Conservation (phyloP, 2,888 invertebrate species). For the Drosophila histrio region DNA sequence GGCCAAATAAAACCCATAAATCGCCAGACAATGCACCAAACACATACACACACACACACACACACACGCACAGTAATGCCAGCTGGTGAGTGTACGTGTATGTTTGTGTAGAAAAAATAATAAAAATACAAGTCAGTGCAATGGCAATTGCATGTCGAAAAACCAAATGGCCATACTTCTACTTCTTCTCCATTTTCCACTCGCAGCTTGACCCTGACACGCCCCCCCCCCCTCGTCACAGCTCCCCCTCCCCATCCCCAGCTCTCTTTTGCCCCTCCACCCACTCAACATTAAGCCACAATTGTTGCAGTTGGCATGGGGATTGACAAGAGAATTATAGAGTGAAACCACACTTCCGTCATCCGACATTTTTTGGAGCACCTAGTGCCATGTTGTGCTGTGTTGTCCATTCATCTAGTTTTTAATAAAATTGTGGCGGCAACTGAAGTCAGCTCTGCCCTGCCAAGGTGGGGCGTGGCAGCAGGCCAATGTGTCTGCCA, state of each 20-base stretch:
- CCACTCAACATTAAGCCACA: conserved; percentile 1
- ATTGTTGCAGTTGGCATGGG: conserved; percentile 29
- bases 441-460: conserved; percentile 38
- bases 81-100: conserved; percentile 12
- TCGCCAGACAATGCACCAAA: conserved; percentile 71
- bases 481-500: conserved; percentile 33
- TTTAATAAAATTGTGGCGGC: conserved; percentile 67
- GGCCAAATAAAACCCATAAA: conserved; percentile 76
- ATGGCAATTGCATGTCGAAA: conserved; percentile 54
- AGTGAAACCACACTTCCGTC: conserved; percentile 28
- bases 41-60: conserved; percentile 3
- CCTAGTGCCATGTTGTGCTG: conserved; percentile 24
- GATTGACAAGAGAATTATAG: conserved; percentile 42
- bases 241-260: no score
- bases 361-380: conserved; percentile 10
- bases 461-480: conserved; percentile 43
- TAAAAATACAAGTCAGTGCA: conserved; percentile 62
- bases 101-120: conserved; percentile 24
- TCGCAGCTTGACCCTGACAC: conserved; percentile 1
- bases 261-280: neutral
- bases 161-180: conserved; percentile 52
- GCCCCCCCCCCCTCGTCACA: neutral
- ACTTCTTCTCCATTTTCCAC: neutral
- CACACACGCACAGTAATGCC: conserved; percentile 12
- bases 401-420: conserved; percentile 61